These are phyloP conservation scores for Geopemphigus sp. DNA, from an alignment of 1,140 invertebrate genomes.

Conservation along the genomic window DNA sequence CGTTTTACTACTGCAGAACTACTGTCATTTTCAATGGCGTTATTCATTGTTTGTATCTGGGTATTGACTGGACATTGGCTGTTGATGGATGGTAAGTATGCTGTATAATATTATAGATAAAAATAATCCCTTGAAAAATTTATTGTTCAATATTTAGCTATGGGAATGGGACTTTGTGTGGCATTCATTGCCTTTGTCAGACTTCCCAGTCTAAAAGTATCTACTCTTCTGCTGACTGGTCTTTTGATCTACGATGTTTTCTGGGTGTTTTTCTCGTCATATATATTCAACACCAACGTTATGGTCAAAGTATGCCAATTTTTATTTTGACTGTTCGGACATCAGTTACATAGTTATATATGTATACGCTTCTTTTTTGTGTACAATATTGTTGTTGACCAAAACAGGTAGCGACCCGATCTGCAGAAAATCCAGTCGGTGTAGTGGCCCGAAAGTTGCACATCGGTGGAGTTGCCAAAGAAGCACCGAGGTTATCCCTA, in stretches of 20 bases:
- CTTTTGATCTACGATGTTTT: conserved; percentile 96
- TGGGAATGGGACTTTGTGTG: conserved; percentile 96
- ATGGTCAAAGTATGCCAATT: conserved; percentile 87
- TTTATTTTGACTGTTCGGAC: neutral
- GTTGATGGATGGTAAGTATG: conserved; percentile 85
- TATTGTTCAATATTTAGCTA: conserved; percentile 61
- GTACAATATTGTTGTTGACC: no score
- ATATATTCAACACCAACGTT: conserved; percentile 97
- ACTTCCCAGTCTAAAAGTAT: conserved; percentile 93
- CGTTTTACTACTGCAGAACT: conserved; percentile 91
- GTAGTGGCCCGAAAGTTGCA: conserved; percentile 88
- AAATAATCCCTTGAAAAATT: neutral
- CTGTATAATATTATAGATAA: neutral
- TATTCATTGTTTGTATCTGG: conserved; percentile 94
- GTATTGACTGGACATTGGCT: conserved; percentile 96
- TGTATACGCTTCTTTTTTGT: no score
- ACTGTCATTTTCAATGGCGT: conserved; percentile 85
- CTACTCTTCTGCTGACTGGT: conserved; percentile 88
- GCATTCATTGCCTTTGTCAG: conserved; percentile 96
- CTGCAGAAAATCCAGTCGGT: conserved; percentile 94
- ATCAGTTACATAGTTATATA: no score
- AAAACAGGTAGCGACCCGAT: conserved; percentile 74
- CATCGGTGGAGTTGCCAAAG: conserved; percentile 78
- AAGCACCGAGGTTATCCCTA: conserved; percentile 90
- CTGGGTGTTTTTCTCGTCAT: conserved; percentile 98